phyloP scores from a whole-genome alignment of 2,797 vertebrate genomes.

The Sphenopsis melanotis region DNA sequence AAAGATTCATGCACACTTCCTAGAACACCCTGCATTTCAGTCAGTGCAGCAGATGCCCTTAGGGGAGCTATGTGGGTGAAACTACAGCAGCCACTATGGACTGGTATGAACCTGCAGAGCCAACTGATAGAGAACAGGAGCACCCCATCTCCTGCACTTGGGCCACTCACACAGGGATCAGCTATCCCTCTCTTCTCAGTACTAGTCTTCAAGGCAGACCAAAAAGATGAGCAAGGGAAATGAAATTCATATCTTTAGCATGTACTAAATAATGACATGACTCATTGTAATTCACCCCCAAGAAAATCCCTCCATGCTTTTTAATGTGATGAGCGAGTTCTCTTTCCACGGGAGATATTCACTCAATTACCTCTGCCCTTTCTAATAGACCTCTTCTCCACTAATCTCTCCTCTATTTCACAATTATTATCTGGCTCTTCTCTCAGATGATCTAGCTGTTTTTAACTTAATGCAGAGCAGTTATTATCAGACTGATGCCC shows the following conservation, averaged over 20 bases:
- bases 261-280: background rate
- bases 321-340: fast-evolving
- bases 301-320: background rate
- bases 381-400: background rate
- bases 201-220: background rate
- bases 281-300: background rate
- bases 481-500: background rate
- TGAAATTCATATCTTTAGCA: background rate
- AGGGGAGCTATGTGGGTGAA: slow-evolving; percentile 34
- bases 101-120: slow-evolving; percentile 2
- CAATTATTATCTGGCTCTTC: background rate
- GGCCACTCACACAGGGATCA: background rate
- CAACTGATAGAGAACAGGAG: background rate
- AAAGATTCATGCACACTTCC: background rate
- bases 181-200: background rate
- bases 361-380: background rate
- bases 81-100: background rate
- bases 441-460: background rate
- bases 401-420: background rate
- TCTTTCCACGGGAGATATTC: background rate
- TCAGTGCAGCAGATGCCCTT: background rate
- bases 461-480: background rate
- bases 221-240: background rate
- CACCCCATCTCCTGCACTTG: background rate
- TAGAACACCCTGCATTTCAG: background rate